Percentiles rank a stretch among this genome's conserved stretches.
Conservation (phyloP, 2,113 vertebrate genomes). For the Mastomys natalensis region DNA sequence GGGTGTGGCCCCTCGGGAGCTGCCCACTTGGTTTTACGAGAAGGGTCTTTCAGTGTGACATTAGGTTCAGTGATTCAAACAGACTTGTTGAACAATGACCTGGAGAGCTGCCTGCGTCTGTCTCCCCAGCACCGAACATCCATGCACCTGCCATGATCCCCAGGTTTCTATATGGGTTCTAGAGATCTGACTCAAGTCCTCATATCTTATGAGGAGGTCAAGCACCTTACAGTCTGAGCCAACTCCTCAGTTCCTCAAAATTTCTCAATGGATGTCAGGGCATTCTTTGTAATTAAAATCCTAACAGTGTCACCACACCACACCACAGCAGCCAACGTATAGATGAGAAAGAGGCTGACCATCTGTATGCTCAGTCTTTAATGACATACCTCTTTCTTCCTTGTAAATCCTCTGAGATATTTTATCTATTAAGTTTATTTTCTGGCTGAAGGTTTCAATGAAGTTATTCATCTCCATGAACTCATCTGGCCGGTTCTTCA, state of each 20-base stretch:
- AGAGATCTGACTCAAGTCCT: background rate
- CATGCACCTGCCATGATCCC: no score
- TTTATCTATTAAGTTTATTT: constrained; percentile 93
- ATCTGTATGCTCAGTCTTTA: background rate
- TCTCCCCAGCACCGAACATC: background rate
- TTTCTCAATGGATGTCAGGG: no score
- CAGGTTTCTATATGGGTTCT: background rate
- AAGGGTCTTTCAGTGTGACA: background rate
- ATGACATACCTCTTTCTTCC: constrained; percentile 92
- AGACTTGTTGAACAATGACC: background rate
- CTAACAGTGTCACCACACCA: background rate
- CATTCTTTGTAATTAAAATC: background rate
- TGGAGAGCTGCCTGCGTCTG: no score
- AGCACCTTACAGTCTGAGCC: background rate
- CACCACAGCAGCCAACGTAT: background rate
- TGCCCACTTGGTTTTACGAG: background rate
- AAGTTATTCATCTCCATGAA: constrained; percentile 93
- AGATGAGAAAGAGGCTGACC: background rate
- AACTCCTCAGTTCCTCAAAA: background rate
- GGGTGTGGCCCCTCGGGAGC: background rate
- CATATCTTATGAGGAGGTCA: background rate
- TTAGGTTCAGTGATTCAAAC: background rate
- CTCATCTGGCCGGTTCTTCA: constrained; percentile 92
- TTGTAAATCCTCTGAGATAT: constrained; percentile 95
- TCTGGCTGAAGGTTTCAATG: constrained; percentile 92